phyloP scores from a whole-genome alignment of 2,797 vertebrate species.

The Cryptoprocta ferox region DNA sequence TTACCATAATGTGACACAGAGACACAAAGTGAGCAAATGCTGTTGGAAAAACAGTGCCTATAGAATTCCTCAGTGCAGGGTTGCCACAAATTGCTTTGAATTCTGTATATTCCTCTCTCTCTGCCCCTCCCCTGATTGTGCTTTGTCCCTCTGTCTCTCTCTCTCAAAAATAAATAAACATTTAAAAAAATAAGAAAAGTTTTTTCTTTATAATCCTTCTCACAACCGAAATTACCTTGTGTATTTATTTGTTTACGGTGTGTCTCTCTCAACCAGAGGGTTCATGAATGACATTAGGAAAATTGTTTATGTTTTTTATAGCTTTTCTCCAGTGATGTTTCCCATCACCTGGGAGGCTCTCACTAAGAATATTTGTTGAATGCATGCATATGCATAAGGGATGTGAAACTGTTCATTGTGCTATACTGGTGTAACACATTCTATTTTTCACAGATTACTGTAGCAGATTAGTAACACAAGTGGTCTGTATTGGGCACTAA shows the following conservation, averaged over 20 bases:
- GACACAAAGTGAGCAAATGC: neutral
- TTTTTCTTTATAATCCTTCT: neutral
- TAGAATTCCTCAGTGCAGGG: neutral
- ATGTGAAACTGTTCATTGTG: neutral
- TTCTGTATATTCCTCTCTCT: too few relatives aligned
- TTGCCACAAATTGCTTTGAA: neutral
- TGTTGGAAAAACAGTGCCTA: neutral
- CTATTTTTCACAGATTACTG: neutral
- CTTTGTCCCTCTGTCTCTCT: too few relatives aligned
- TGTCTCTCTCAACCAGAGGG: neutral
- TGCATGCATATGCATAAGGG: neutral
- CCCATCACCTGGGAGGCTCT: neutral
- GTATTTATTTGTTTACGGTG: neutral
- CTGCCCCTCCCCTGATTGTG: too few relatives aligned
- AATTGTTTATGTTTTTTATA: neutral
- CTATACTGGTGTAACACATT: neutral
- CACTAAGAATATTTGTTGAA: neutral
- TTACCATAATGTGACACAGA: neutral
- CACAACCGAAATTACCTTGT: neutral
- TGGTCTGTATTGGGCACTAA: neutral
- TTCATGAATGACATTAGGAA: neutral
- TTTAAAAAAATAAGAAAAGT: too few relatives aligned
- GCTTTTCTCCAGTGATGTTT: neutral
- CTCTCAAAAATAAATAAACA: too few relatives aligned
- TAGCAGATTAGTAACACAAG: neutral